phyloP scores from a whole-genome alignment of 2,113 vertebrate species.

The Eulemur rufifrons region DNA sequence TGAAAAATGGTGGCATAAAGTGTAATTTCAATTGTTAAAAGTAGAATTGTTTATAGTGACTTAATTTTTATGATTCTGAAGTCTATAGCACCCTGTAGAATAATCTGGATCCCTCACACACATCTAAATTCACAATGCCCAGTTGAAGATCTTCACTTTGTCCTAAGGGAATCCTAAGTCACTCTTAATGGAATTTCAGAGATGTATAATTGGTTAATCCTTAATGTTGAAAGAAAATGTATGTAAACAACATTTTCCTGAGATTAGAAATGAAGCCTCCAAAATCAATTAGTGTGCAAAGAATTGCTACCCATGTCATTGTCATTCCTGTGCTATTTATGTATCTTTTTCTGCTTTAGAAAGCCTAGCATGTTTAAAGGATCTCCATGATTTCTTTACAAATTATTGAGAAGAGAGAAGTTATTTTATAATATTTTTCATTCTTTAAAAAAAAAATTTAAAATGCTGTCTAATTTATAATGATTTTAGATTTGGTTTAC shows the following conservation, averaged over 20 bases:
- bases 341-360: background rate
- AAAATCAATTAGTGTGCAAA: background rate
- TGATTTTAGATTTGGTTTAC: background rate
- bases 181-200: background rate
- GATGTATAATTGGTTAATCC: background rate
- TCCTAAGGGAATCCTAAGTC: background rate
- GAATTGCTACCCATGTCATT: background rate
- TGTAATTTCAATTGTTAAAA: background rate
- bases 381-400: background rate
- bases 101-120: background rate
- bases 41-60: background rate
- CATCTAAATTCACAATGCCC: background rate
- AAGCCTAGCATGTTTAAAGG: background rate
- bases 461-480: background rate
- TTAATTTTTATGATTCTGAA: background rate
- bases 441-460: background rate
- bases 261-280: background rate
- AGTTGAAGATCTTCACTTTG: background rate
- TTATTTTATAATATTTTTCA: background rate
- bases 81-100: background rate
- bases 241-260: background rate
- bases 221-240: background rate
- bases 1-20: background rate
- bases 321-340: background rate
- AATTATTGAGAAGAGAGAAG: constrained; percentile 4